These are phyloP conservation scores for Paracanthobrama guichenoti DNA, from an alignment of 2,113 vertebrate genomes.

Conservation along the genomic window DNA sequence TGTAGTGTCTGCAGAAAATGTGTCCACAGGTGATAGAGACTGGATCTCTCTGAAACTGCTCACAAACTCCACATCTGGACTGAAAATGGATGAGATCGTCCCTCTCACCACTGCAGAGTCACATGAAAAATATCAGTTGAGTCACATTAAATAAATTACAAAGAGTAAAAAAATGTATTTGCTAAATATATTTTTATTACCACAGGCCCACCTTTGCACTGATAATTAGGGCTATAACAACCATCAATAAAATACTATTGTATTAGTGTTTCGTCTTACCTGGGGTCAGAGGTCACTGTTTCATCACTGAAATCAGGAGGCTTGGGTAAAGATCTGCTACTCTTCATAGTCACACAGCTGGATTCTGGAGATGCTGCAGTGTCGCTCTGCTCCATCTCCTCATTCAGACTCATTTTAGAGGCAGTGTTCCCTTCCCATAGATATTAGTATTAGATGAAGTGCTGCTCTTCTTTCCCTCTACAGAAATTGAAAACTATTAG, in stretches of 20 bases:
- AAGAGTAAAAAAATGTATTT: no score
- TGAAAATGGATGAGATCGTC: not conserved
- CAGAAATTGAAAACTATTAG: no score
- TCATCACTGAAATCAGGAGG: not conserved
- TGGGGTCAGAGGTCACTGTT: not conserved
- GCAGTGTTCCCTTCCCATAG: not conserved
- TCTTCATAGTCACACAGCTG: not conserved
- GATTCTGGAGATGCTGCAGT: not conserved
- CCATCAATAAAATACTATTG: no score
- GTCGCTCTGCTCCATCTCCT: not conserved
- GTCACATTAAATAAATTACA: no score
- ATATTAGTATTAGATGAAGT: not conserved
- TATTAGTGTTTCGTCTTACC: not conserved
- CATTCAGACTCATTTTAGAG: not conserved
- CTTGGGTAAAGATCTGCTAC: not conserved
- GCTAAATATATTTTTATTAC: no score
- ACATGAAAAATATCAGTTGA: not conserved
- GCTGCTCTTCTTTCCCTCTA: not conserved
- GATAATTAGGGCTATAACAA: no score
- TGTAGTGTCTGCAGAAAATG: no score
- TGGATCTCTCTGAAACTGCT: not conserved
- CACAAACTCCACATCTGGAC: not conserved
- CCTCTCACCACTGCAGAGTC: no score
- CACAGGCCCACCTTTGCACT: no score
- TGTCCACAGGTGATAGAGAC: not conserved